Conservation (phyloP, 2,113 vertebrate species). For the Bos taurus region DNA sequence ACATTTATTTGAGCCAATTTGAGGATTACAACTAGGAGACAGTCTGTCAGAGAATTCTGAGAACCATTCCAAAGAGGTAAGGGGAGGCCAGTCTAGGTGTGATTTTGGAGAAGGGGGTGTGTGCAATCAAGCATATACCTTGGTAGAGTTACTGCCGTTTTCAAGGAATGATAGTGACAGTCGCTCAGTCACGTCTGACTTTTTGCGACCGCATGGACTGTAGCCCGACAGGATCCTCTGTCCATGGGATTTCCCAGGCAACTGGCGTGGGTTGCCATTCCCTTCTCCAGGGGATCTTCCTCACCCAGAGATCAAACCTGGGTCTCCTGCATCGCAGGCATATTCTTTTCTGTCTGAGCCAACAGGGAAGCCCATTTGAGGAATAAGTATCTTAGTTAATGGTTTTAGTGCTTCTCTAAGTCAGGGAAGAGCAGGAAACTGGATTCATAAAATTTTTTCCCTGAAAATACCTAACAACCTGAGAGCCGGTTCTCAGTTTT, state of each 20-base stretch:
- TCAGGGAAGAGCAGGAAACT: neutral
- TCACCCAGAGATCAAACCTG: neutral
- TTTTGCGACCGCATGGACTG: neutral
- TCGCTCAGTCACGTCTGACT: neutral
- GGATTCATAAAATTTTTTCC: neutral
- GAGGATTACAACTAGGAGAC: neutral
- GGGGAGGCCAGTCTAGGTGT: neutral
- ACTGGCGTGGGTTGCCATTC: neutral
- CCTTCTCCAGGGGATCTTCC: neutral
- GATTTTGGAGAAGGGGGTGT: neutral
- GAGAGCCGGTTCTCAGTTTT: neutral
- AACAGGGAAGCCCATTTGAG: neutral
- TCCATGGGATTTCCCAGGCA: neutral
- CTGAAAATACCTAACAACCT: neutral
- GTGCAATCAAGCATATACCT: neutral
- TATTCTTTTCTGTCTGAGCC: neutral
- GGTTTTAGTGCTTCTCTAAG: neutral
- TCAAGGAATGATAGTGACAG: neutral
- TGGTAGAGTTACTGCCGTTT: neutral
- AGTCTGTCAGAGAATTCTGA: neutral
- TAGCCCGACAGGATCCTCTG: neutral
- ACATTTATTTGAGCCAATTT: neutral
- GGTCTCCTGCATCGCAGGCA: neutral
- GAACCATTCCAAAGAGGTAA: neutral
- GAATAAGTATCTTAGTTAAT: neutral